phyloP scores from a whole-genome alignment of 2,888 invertebrate species.

The Rugalucina vietnamica region DNA sequence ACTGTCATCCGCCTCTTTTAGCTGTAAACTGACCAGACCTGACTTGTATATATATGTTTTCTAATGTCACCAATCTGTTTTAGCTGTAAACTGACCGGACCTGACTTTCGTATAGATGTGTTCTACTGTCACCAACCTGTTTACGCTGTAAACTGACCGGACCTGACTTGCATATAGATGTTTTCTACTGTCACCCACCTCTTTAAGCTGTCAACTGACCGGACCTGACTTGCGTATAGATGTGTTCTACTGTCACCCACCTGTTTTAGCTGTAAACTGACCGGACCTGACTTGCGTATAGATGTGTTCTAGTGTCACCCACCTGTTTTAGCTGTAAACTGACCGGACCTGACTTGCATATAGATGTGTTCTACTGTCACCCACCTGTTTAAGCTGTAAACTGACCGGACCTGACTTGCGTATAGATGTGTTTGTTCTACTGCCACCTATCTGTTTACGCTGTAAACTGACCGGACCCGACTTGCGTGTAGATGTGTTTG shows the following conservation, averaged over 20 bases:
- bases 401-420: conserved; percentile 76
- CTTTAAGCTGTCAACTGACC: conserved; percentile 77
- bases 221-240: conserved; percentile 77
- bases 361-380: conserved; percentile 73
- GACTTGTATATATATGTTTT: too few species aligned
- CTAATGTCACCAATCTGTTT: too few species aligned
- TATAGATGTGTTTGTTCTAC: conserved; percentile 77
- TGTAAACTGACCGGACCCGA: conserved; percentile 76
- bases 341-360: conserved; percentile 77
- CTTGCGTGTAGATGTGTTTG: conserved; percentile 79
- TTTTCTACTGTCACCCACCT: too few species aligned
- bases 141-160: too few species aligned
- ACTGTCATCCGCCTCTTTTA: too few species aligned
- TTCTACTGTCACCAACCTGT: too few species aligned
- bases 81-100: conserved; percentile 74
- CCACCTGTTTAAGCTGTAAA: conserved; percentile 79
- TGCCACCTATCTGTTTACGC: conserved; percentile 76
- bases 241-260: conserved; percentile 73
- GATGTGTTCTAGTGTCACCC: conserved; percentile 78
- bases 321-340: conserved; percentile 79
- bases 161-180: too few species aligned
- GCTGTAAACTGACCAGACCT: too few species aligned
- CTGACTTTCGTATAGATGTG: conserved; percentile 78
- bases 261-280: conserved; percentile 78
- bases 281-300: conserved; percentile 76